Base-by-base conservation (phyloP, 2,888 invertebrate genomes). In the Scaptodrosophila latifasciaeformis region DNA sequence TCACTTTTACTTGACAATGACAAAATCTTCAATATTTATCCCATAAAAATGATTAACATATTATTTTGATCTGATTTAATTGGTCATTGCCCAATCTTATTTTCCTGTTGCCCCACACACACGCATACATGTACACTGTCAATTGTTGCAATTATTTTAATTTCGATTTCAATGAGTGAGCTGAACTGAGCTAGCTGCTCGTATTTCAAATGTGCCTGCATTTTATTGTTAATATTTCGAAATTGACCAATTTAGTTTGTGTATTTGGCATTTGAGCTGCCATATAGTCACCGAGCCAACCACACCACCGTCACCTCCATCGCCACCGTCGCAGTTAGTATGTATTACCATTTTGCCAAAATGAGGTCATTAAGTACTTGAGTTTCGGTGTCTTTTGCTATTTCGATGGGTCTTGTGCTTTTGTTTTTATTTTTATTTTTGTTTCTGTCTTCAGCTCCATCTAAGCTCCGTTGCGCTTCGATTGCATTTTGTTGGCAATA, bases 281-380 rank as follows among this genome's bases (percentile, higher is more conserved):
- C 37, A 4, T 7, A 34, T 6, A 34, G 10, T 34, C 15, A n/a
- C 34, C 12, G 61, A 17, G 34, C 21, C 39, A 34, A 17, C 48
- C 31, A 7, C 21, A 34, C 19, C 3, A 31, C 49, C 21, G 39
- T 17, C 3, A 27, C 49, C 44, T 47, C 37, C 47, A 31, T 31
- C 19, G 43, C 15, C 49, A 49, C 34, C 31, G 62, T 59, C 53
- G 60, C 58, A 24, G 12, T 65, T 54, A 59, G 44, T 15, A n/a
- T 5, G n/a, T n/a, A n/a, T 39, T 39, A 39, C 39, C 3, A 59
- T 46, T 59, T 57, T 45, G 45, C 54, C 42, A 61, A 59, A 67
- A 56, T 42, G 65, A 57, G 74, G 70, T 44, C 66, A 65, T 55
- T 59, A 54, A 29, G 44, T 51, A 58, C 59, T 69, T 59, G 45